Percentiles rank a stretch among this genome's conserved stretches.
Conservation (phyloP, 2,113 vertebrate genomes). For the Rallus limicola region DNA sequence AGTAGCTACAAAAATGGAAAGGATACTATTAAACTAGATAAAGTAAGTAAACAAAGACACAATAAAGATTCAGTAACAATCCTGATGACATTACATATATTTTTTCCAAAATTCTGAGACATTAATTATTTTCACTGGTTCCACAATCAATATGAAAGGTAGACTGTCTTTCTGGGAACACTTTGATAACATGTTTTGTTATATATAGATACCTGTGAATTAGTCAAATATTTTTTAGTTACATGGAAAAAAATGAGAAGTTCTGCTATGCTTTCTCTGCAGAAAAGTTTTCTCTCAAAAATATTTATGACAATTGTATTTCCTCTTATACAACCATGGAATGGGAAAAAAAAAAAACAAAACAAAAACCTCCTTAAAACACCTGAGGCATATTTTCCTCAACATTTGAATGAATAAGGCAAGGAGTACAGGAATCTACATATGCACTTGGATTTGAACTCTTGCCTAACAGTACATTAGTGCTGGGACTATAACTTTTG, state of each 20-base stretch:
- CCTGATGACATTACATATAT: not conserved
- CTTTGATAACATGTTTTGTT: not conserved
- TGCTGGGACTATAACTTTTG: not conserved
- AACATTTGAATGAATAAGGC: not conserved
- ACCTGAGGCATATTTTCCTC: fast-evolving
- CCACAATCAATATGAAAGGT: not conserved
- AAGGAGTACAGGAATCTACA: not conserved
- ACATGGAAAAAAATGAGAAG: not conserved
- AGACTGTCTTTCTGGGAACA: not conserved
- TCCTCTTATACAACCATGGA: fast-evolving
- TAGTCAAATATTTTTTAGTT: not conserved
- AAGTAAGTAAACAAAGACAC: fast-evolving
- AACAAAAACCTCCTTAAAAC: not conserved
- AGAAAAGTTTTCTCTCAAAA: not conserved
- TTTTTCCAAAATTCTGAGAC: not conserved
- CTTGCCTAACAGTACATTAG: not conserved
- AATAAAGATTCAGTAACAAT: not conserved
- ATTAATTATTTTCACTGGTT: not conserved
- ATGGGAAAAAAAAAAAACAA: not conserved
- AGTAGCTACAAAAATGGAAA: not conserved
- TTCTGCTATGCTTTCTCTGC: not conserved
- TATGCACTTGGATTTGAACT: not conserved
- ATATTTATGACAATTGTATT: not conserved
- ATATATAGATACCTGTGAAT: not conserved
- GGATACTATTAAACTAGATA: not conserved